These are phyloP conservation scores for Lagocephalus sceleratus DNA, from an alignment of 2,797 vertebrate genomes.

Conservation along the genomic window DNA sequence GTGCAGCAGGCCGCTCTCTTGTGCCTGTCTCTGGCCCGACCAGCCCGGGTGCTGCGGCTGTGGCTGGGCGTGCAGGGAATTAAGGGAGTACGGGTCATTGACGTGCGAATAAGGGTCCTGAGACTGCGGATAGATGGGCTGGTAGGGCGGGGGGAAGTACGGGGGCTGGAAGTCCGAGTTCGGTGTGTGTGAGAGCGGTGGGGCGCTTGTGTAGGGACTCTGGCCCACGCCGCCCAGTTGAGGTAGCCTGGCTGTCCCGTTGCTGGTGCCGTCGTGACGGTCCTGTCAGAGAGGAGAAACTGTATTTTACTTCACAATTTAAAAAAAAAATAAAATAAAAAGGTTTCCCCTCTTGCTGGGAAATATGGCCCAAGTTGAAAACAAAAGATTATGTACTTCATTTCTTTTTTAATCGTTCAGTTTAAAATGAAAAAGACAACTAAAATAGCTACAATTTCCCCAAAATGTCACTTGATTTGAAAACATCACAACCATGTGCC, in stretches of 20 bases:
- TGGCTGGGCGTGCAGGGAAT: constrained; percentile 92
- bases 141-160: constrained; percentile 93
- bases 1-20: constrained; percentile 93
- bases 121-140: constrained; percentile 97
- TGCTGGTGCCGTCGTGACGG: constrained; percentile 95
- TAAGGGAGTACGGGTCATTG: constrained; percentile 97
- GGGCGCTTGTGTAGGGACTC: constrained; percentile 93
- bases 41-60: constrained; percentile 96
- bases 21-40: constrained; percentile 94
- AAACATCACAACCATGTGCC: too few relatives aligned
- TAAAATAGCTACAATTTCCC: background rate
- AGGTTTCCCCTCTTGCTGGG: background rate
- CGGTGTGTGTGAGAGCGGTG: constrained; percentile 93
- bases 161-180: constrained; percentile 97
- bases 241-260: constrained; percentile 94
- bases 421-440: background rate
- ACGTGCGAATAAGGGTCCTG: constrained; percentile 98
- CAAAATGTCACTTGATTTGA: too few relatives aligned
- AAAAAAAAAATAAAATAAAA: background rate
- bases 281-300: constrained; percentile 72
- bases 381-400: background rate
- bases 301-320: constrained; percentile 15
- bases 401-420: constrained; percentile 7
- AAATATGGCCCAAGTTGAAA: constrained; percentile 34
- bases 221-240: constrained; percentile 96